Conservation (phyloP, 2,797 vertebrate genomes). For the Pantherophis alleghaniensis region DNA sequence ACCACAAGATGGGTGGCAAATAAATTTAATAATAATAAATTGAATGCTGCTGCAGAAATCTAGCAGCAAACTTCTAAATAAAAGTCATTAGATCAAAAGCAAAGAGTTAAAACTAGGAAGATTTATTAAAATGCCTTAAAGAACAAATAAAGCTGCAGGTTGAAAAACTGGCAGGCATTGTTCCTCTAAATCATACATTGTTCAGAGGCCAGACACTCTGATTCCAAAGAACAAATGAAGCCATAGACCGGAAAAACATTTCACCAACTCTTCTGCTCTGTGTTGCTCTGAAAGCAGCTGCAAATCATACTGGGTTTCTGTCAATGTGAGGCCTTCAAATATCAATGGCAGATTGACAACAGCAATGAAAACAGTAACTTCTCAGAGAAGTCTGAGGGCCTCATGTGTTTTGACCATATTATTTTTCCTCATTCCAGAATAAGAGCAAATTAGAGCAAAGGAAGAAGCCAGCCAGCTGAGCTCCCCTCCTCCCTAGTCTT, state of each 20-base stretch:
- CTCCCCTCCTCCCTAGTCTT: not conserved
- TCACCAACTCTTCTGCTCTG: not conserved
- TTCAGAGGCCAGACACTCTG: not conserved
- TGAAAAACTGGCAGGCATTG: not conserved
- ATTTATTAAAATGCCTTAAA: not conserved
- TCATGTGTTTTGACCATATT: not conserved
- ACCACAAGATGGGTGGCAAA: not conserved
- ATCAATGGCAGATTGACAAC: not conserved
- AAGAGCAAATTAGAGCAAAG: not conserved
- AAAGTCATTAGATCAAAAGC: not conserved
- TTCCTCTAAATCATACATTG: not conserved
- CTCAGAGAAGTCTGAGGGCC: not conserved
- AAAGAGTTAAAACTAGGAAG: not conserved
- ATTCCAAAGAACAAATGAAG: not conserved
- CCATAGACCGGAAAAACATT: not conserved
- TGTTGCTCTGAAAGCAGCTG: not conserved
- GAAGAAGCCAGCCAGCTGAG: not conserved
- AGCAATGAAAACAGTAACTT: not conserved
- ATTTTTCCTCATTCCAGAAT: not conserved
- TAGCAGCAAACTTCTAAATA: not conserved
- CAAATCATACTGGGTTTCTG: not conserved
- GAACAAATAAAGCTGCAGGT: not conserved
- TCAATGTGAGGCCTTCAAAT: not conserved
- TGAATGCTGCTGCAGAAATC: not conserved
- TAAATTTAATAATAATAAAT: not conserved